A percentile compares a stretch with the other conserved stretches of the same genome.
Evolutionary conservation across 2,888 invertebrate genomes (phyloP).

Genomic region (Leucophora obtusa): DNA sequence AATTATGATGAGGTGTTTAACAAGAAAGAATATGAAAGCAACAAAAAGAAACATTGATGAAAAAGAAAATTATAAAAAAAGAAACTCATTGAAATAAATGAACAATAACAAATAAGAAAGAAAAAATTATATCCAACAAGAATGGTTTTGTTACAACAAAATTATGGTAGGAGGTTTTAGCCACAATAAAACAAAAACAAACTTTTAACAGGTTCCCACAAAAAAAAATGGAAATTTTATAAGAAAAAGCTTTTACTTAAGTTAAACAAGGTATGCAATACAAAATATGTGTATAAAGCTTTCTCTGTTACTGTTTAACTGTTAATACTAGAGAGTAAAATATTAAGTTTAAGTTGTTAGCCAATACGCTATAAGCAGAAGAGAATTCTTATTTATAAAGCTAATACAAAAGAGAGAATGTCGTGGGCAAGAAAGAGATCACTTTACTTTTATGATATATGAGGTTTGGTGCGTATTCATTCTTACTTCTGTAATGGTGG

Average conservation of each 20-base stretch:
- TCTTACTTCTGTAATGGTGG: constrained; percentile 17
- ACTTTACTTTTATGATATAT: background rate
- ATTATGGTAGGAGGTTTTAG: background rate
- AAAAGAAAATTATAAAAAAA: too few relatives aligned
- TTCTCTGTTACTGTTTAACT: background rate
- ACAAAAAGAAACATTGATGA: background rate
- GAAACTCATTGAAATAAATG: constrained; percentile 1
- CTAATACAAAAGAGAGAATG: constrained; percentile 32
- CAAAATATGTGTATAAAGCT: background rate
- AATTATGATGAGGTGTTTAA: constrained; percentile 58
- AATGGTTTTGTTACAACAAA: constrained; percentile 15
- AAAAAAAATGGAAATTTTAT: constrained; percentile 42
- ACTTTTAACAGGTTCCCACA: constrained; percentile 26
- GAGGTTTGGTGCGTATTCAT: background rate
- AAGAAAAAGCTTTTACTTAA: constrained; percentile 2
- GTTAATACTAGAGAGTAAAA: background rate
- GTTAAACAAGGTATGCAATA: background rate
- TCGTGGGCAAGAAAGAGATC: constrained; percentile 22
- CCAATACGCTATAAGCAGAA: background rate
- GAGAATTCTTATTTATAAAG: background rate
- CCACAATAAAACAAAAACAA: constrained; percentile 7
- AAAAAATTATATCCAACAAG: background rate
- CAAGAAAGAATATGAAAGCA: constrained; percentile 23
- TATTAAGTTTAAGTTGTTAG: background rate
- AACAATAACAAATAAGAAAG: constrained; percentile 29